Evolutionary conservation across 1,140 invertebrate genomes (phyloP), one percentile per base, ranked within the genome.

Genomic region (Drosophila kepulauana): DNA sequence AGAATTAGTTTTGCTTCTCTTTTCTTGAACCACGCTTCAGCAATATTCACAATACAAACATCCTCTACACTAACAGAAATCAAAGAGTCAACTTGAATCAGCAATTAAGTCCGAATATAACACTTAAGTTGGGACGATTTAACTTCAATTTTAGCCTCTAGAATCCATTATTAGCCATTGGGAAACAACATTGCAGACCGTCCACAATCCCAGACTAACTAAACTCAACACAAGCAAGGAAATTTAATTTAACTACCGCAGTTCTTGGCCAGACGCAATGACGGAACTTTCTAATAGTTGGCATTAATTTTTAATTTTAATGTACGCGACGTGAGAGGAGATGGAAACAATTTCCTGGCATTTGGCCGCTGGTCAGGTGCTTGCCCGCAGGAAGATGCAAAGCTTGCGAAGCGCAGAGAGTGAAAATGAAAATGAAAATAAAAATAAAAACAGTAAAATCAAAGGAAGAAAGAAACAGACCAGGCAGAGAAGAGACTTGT

Each of bases 221-320:
- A 46, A 68, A 10, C 49, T 38, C 57, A 63, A 45, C 13, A 16
- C 8, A 52, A 65, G 58, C 15, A 51, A 41, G 25, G 10, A 57
- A 77, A 77, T 79, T 73, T 63, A 58, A 79, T 77, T 72, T 68
- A 77, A 77, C 16, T 71, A 54, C 51, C 68, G 16, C 58, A 63
- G 57, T 43, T 51, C 13, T 20, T 11, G 28, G 41, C 63, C 16
- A 49, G 62, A 28, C 68, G 20, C 20, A 33, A 52, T 58, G 41
- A 64, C 69, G 43, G 61, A 67, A 70, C 63, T 66, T 33, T 64
- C 48, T 20, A 75, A 48, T 86, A 82, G 79, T 74, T 59, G 41
- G 41, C 45, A 66, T 88, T 79, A 61, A 82, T 79, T 82, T 88
- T 82, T 88, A 79, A 86, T 86, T 88, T 82, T 61, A 54, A 46